Evolutionary conservation across 2,888 invertebrate species (phyloP), one percentile per base, ranked within the genome.

Genomic region (Cinara cedri): DNA sequence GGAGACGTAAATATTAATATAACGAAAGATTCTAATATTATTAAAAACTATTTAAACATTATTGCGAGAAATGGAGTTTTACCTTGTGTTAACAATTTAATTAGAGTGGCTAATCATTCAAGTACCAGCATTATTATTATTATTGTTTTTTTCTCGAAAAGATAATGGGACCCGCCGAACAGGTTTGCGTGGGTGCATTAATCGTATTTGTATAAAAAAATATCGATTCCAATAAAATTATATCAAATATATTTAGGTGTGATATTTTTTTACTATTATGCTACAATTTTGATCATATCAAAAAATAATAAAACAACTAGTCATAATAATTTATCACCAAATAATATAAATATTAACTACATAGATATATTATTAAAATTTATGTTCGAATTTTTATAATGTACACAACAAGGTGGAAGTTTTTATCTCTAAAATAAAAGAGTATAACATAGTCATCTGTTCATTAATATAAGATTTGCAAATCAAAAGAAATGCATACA

Each of bases 251-350:
- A 63, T 14, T 63, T 44, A 42, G 63, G 44, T 63, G 63, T 21
- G 63, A 63, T 63, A 63, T n/a, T 63, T 21, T 42, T 42, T n/a
- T 34, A 42, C 42, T 42, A 42, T 63, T 63, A 63, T 63, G 63
- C 21, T 3, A 57, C 57, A n/a, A 60, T 34, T 0, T 60, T 60
- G n/a, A 60, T 34, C 6, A 9, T 60, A 60, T 60, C 60, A 1
- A n/a, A 34, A 0, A 60, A 6, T n/a, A 60, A 60, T 34, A 26
- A 60, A 26, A 60, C 14, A 16, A 34, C 34, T 60, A 14, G 16
- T n/a, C n/a, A 16, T 10, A 14, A 60, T 60, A 60, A n/a, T 9
- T 60, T 34, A 34, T 26, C 26, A 60, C 16, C 16, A 6, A 1
- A 60, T 34, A 60, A 9, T 8, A 60, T 60, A 60, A 60, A 26